Conservation (phyloP, 2,113 vertebrate genomes). For the Morone saxatilis region DNA sequence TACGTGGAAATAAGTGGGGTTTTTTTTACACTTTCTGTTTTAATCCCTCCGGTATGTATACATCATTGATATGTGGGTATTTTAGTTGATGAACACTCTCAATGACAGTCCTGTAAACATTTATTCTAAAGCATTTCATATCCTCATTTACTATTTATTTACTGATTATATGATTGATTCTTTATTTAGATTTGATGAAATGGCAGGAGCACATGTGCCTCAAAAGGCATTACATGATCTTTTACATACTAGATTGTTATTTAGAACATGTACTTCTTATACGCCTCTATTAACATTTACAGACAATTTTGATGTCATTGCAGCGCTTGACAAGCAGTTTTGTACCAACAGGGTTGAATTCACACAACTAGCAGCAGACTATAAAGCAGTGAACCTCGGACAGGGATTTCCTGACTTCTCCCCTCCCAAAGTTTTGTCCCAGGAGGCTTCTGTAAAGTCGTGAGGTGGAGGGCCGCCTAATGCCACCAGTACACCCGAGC, state of each 20-base stretch:
- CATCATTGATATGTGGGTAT: no score
- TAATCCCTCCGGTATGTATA: no score
- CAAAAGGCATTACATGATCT: not conserved
- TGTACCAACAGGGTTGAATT: constrained; percentile 90
- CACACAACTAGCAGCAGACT: constrained; percentile 82
- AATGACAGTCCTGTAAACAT: no score
- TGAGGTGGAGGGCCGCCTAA: constrained; percentile 77
- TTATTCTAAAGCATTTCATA: no score
- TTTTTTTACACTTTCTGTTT: no score
- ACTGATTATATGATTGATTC: not conserved
- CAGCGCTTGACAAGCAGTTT: constrained; percentile 17
- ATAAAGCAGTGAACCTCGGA: constrained; percentile 92
- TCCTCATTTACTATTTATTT: no score
- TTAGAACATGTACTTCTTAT: no score
- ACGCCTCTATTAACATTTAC: no score
- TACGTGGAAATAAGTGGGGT: no score
- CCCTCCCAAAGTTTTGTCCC: constrained; percentile 88
- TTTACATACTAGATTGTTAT: not conserved
- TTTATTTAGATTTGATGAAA: not conserved
- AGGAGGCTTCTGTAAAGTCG: constrained; percentile 86
- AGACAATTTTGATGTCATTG: no score
- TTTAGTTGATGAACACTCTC: no score
- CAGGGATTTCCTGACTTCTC: constrained; percentile 95
- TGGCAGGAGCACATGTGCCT: not conserved
- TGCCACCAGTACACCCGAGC: constrained; percentile 95